phyloP scores from a whole-genome alignment of 2,888 invertebrate genomes.

The Thysanoteuthis rhombus region DNA sequence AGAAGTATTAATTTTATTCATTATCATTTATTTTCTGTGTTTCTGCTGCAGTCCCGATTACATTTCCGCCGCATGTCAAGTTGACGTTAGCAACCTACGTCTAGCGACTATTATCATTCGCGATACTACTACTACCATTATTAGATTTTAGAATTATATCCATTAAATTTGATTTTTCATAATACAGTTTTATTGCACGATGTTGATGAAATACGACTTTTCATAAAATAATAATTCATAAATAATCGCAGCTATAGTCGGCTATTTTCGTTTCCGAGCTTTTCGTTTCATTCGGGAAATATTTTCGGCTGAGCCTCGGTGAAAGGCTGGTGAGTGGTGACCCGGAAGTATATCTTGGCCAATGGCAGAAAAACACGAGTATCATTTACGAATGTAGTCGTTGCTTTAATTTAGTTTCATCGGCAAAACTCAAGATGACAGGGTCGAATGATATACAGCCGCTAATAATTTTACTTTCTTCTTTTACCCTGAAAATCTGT shows the following conservation, averaged over 20 bases:
- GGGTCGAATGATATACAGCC: constrained; percentile 18
- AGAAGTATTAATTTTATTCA: neutral
- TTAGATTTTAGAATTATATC: neutral
- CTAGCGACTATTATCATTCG: neutral
- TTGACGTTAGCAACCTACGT: neutral
- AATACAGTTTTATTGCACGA: neutral
- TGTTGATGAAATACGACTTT: neutral
- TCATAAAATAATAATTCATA: neutral
- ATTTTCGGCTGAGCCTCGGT: neutral
- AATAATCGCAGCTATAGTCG: no score
- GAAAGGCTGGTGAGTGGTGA: constrained; percentile 34
- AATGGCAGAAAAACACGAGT: constrained; percentile 55
- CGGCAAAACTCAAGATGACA: neutral
- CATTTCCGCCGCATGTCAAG: neutral
- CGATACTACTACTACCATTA: neutral
- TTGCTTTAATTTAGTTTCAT: neutral
- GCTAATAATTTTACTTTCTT: constrained; percentile 16
- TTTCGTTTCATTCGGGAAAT: no score
- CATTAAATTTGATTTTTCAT: neutral
- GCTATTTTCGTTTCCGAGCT: no score
- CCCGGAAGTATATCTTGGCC: constrained; percentile 53
- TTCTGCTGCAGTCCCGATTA: neutral
- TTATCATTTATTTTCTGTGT: neutral
- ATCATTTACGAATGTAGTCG: constrained; percentile 38
- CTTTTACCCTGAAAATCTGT: constrained; percentile 1